These are phyloP conservation scores for Odontocerum albicorne DNA, from an alignment of 2,888 invertebrate genomes.

Conservation along the genomic window DNA sequence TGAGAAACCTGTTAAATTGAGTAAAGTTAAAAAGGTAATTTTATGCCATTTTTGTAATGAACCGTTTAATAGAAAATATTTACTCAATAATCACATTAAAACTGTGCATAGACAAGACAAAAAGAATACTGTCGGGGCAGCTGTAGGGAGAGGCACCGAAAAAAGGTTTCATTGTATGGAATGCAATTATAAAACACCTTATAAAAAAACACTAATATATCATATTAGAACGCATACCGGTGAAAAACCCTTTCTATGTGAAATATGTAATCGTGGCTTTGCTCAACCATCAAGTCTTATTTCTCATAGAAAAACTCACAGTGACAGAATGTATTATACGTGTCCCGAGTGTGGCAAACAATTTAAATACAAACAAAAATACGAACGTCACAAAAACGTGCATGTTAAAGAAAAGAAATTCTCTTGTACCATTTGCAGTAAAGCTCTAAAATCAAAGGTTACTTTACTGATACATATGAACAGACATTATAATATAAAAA, in stretches of 20 bases:
- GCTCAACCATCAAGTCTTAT: conserved; percentile 51
- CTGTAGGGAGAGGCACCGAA: conserved; percentile 47
- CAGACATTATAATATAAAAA: conserved; percentile 51
- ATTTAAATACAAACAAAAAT: conserved; percentile 51
- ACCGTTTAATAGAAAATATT: no score
- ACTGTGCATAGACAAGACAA: no score
- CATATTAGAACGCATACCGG: conserved; percentile 54
- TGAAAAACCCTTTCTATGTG: conserved; percentile 50
- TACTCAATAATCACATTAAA: no score
- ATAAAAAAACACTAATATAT: conserved; percentile 52
- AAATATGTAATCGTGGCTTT: conserved; percentile 50
- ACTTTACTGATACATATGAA: conserved; percentile 49
- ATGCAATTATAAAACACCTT: conserved; percentile 51
- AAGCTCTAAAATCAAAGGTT: conserved; percentile 49
- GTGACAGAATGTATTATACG: conserved; percentile 46
- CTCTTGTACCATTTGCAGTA: conserved; percentile 48
- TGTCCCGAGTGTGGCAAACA: conserved; percentile 54
- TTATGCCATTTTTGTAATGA: no score
- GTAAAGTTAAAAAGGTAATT: no score
- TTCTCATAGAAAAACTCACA: conserved; percentile 52
- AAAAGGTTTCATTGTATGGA: conserved; percentile 51
- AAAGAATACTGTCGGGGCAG: no score
- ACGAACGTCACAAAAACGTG: conserved; percentile 49
- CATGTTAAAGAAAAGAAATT: conserved; percentile 45
- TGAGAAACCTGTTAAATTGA: no score